A percentile compares a stretch with the other conserved stretches of the same genome.
Conservation (phyloP, 2,113 vertebrate species). For the Rattus norvegicus region GRCr8 NC_086024.1:143209501-143210000, state of each 20-base stretch:
- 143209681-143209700: neutral
- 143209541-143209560: no score
- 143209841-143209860: neutral
- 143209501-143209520: fast-evolving
- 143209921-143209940: no score
- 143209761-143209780: neutral
- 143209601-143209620: neutral
- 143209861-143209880: neutral
- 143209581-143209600: neutral
- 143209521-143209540: neutral
- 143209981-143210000: neutral
- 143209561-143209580: neutral
- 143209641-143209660: neutral
- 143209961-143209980: neutral
- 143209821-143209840: neutral
- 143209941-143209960: neutral
- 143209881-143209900: neutral
- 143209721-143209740: neutral
- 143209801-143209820: neutral
- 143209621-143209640: fast-evolving
- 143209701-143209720: neutral
- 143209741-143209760: neutral
- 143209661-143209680: neutral
- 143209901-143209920: neutral
- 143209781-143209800: neutral